phyloP scores from a whole-genome alignment of 2,113 vertebrate genomes.

The Edolisoma coerulescens region DNA sequence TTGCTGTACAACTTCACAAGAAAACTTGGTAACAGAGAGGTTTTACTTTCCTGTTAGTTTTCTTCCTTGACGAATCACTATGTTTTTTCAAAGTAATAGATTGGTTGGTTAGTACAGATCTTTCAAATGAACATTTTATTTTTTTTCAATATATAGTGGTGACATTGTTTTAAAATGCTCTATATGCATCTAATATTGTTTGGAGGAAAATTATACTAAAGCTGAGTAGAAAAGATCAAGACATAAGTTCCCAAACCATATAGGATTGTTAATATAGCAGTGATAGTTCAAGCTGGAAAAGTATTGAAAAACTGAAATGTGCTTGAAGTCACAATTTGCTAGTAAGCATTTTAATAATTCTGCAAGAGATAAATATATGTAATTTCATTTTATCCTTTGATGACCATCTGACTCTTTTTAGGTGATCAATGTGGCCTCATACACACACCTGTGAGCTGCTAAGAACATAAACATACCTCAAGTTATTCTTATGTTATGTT shows the following conservation, averaged over 20 bases:
- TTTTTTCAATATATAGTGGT: not conserved
- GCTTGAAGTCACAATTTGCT: not conserved
- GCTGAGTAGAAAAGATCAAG: not conserved
- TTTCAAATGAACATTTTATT: not conserved
- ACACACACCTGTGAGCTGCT: rapidly evolving
- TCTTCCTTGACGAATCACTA: not conserved
- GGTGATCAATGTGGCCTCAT: not conserved
- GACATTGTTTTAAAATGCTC: not conserved
- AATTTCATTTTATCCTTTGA: not conserved
- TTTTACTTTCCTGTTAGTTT: not conserved
- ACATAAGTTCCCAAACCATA: not conserved
- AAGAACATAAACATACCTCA: not conserved
- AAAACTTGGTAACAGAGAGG: not conserved
- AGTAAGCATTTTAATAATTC: not conserved
- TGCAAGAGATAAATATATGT: not conserved
- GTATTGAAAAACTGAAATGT: not conserved
- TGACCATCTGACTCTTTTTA: not conserved
- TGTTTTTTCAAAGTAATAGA: not conserved
- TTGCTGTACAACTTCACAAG: not conserved
- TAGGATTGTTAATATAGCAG: not conserved
- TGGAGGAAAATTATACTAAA: not conserved
- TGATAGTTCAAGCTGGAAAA: not conserved
- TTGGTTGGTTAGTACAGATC: not conserved
- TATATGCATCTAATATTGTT: not conserved
- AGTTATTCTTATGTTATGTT: not conserved